Evolutionary conservation across 2,113 vertebrate species (phyloP).

Genomic region (Eulacestoma nigropectus): DNA sequence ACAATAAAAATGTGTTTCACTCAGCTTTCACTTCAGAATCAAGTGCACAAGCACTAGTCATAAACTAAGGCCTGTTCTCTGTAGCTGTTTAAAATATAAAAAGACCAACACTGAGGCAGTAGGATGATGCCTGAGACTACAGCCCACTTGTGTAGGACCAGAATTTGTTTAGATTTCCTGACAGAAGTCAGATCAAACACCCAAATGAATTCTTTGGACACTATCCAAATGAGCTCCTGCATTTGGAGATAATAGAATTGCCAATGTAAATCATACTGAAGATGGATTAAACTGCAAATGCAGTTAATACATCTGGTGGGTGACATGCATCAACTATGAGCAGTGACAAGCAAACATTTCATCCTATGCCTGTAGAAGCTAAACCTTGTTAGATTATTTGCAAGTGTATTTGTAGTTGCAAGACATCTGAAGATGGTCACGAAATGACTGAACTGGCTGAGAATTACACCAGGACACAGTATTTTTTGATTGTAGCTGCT

Average conservation of each 20-base stretch:
- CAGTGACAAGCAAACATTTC: background rate
- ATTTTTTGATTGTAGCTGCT: background rate
- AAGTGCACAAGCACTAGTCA: background rate
- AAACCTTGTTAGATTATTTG: background rate
- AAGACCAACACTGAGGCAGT: background rate
- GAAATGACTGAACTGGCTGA: background rate
- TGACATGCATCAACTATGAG: background rate
- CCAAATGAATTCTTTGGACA: background rate
- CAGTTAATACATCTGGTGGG: background rate
- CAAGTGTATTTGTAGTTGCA: background rate
- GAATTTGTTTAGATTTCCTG: background rate
- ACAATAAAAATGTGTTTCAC: background rate
- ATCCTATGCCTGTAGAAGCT: background rate
- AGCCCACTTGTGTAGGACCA: background rate
- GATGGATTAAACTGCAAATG: background rate
- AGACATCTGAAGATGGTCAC: background rate
- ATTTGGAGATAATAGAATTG: background rate
- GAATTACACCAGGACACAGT: background rate
- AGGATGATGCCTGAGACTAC: background rate
- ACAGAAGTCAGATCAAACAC: background rate
- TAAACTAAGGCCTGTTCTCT: background rate
- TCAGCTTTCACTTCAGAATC: background rate
- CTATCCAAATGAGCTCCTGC: background rate
- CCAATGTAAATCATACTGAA: background rate
- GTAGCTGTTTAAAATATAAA: background rate